Evolutionary conservation across 1,140 invertebrate species (phyloP).

Genomic region (Eciton burchellii): DNA sequence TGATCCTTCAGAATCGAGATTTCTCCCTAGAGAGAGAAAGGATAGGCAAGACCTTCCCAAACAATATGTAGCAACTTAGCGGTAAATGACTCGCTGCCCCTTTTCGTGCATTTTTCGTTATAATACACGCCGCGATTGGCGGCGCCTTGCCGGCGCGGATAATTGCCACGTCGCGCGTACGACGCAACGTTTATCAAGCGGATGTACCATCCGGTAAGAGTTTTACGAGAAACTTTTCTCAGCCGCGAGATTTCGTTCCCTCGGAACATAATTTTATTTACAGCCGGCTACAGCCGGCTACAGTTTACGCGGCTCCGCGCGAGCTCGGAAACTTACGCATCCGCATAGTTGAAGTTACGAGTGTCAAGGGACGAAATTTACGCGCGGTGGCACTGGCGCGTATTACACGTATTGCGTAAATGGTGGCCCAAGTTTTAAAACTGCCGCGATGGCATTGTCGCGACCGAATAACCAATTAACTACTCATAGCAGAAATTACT

Average conservation of each 20-base stretch:
- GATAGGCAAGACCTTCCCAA: too few species aligned
- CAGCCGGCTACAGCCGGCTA: constrained; percentile 51
- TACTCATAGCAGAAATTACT: neutral
- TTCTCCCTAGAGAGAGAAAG: too few species aligned
- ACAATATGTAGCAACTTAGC: too few species aligned
- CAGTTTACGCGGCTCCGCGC: constrained; percentile 39
- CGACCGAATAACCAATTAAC: constrained; percentile 50
- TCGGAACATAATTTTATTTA: constrained; percentile 71
- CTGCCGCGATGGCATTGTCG: constrained; percentile 8
- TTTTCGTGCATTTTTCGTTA: neutral
- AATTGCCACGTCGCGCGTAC: constrained; percentile 16
- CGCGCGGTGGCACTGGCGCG: constrained; percentile 19
- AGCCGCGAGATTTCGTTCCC: constrained; percentile 48
- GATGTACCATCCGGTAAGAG: constrained; percentile 46
- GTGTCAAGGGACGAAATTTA: constrained; percentile 55
- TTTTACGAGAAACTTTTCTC: constrained; percentile 60
- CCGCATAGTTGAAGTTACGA: constrained; percentile 55
- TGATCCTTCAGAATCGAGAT: neutral
- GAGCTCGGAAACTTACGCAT: constrained; percentile 42
- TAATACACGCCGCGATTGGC: neutral
- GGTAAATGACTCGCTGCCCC: too few species aligned
- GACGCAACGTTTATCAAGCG: constrained; percentile 25
- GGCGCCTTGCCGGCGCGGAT: constrained; percentile 13
- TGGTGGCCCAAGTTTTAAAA: constrained; percentile 44
- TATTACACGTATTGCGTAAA: constrained; percentile 51